Base-by-base conservation (phyloP, 2,797 vertebrate genomes). In the Heteromormyrus szaboi region DNA sequence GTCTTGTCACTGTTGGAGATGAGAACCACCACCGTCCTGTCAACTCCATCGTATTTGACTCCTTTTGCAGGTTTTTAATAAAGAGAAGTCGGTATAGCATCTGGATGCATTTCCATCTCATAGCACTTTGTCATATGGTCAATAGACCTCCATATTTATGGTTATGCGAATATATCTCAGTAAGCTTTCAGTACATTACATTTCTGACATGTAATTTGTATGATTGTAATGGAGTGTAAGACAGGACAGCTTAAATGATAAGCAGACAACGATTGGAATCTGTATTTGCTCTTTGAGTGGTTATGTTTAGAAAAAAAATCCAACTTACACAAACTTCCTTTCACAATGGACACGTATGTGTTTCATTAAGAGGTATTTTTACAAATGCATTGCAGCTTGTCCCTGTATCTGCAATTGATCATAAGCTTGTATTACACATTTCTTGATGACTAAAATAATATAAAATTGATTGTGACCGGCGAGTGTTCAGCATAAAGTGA, bases 381-480 rank as follows among this genome's bases (percentile, higher is more conserved):
- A 6, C 46, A 25, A 5, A 48, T 48, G 41, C 6, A n/a, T 9
- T 48, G 19, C 79, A 83, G 41, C 19, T 83, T 83, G 48, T 14
- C 50, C 25, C 22, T 50, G 48, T 53, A n/a, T 53, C n/a, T 85
- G 84, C 11, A 54, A 25, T 22, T 53, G 84, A 29, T 33, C 33
- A 37, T 86, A 37, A 53, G 33, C 29, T 37, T 56, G 33, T 81
- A 41, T 41, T 62, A 65, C n/a, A 65, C 17, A 17, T 86, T 50
- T 5, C 4, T 68, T 65, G 54, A 48, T 46, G 14, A 48, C 85
- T 25, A 29, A 85, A 79, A 62, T 37, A 93, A 93, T 94, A 93
- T 94, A 93, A 94, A 95, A 95, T 93, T 95, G 94, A 94, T 93
- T 94, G 90, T 88, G 88, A 89, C 90, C 90, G 88, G 85, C n/a